Evolutionary conservation across 1,140 invertebrate genomes (phyloP).

Genomic region (Brachystomella parvula): DNA sequence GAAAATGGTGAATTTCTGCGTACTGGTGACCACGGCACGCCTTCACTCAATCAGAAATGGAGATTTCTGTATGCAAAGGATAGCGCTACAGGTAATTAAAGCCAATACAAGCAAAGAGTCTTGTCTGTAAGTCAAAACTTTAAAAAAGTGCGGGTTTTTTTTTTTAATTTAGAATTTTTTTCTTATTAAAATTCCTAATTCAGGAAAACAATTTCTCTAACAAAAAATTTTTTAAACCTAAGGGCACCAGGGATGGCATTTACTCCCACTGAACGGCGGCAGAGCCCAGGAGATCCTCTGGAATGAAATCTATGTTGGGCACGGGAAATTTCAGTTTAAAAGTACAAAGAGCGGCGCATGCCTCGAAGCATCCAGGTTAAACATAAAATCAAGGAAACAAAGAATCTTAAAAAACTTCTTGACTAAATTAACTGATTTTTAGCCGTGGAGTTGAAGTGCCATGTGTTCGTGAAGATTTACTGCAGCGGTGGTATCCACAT

Average conservation of each 20-base stretch:
- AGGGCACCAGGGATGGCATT: not conserved
- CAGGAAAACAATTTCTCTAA: no score
- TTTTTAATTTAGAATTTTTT: no score
- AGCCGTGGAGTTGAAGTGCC: not conserved
- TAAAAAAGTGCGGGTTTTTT: no score
- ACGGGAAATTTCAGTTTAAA: not conserved
- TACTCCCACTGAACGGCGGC: not conserved
- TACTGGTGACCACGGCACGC: not conserved
- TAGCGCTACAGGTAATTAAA: not conserved
- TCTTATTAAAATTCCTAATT: no score
- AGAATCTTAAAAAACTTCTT: not conserved
- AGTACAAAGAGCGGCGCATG: not conserved
- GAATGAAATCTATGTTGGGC: constrained; percentile 4
- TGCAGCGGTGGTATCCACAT: constrained; percentile 4
- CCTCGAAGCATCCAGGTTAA: not conserved
- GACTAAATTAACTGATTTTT: no score
- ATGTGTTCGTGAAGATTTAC: not conserved
- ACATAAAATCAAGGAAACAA: not conserved
- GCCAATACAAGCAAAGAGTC: no score
- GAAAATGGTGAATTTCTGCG: not conserved
- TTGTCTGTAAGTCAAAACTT: no score
- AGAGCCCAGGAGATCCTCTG: not conserved
- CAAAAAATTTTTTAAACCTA: no score
- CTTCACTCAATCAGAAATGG: not conserved
- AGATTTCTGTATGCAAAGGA: not conserved